Conservation (phyloP, 2,888 invertebrate species). For the Agrotis segetum region DNA sequence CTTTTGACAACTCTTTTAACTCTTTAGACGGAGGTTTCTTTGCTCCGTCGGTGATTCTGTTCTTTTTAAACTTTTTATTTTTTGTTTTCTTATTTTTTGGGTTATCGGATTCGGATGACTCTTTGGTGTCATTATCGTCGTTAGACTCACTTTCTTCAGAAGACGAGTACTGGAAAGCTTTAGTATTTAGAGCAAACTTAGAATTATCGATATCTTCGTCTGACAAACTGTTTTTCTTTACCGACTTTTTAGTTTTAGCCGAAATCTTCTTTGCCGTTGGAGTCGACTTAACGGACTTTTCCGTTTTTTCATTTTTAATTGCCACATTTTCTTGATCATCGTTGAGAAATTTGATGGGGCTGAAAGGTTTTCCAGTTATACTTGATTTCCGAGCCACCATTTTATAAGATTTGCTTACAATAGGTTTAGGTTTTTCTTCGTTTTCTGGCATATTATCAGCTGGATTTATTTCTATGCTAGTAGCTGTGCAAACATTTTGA, state of each 20-base stretch:
- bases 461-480: slow-evolving; percentile 67
- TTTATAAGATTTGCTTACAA: slow-evolving; percentile 88
- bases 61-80: slow-evolving; percentile 83
- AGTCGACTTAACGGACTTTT: slow-evolving; percentile 68
- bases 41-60: slow-evolving; percentile 80
- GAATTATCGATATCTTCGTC: slow-evolving; percentile 86
- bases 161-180: slow-evolving; percentile 81
- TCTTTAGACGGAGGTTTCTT: slow-evolving; percentile 85
- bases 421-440: slow-evolving; percentile 83
- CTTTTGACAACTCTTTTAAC: slow-evolving; percentile 87
- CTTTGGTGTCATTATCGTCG: slow-evolving; percentile 86
- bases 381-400: slow-evolving; percentile 90
- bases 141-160: slow-evolving; percentile 89
- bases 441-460: slow-evolving; percentile 70
- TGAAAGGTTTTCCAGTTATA: slow-evolving; percentile 88
- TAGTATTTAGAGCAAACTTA: slow-evolving; percentile 84
- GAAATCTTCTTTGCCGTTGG: slow-evolving; percentile 72
- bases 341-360: slow-evolving; percentile 85
- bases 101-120: slow-evolving; percentile 84
- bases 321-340: slow-evolving; percentile 77
- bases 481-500: slow-evolving; percentile 59
- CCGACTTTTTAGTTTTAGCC: slow-evolving; percentile 77
- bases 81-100: slow-evolving; percentile 82
- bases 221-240: slow-evolving; percentile 78
- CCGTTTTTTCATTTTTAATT: slow-evolving; percentile 75